Percentiles rank a stretch among this genome's conserved stretches.
These are phyloP conservation scores for Drosophila erecta DNA, from an alignment of 1,140 invertebrate genomes.

Conservation along the genomic window DNA sequence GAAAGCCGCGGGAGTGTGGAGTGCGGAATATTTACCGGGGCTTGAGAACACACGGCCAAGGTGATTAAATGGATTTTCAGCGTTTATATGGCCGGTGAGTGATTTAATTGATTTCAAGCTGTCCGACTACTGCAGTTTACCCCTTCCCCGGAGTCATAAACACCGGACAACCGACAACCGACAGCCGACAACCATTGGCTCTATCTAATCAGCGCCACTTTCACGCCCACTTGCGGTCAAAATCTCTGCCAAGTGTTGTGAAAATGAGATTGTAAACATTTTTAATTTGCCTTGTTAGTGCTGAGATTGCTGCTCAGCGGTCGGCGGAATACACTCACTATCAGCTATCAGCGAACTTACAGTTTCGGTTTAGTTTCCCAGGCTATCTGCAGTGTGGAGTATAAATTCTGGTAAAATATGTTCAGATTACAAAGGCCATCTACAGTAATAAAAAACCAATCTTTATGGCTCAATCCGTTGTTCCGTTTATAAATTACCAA, in stretches of 20 bases:
- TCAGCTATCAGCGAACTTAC: not conserved
- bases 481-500: not conserved
- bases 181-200: slow-evolving; percentile 5
- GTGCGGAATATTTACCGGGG: not conserved
- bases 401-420: not conserved
- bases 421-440: not conserved
- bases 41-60: slow-evolving; percentile 24
- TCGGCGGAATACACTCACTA: slow-evolving; percentile 13
- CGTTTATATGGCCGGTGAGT: slow-evolving; percentile 35
- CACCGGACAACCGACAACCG: not conserved
- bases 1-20: slow-evolving; percentile 11
- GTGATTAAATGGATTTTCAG: slow-evolving; percentile 63
- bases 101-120: slow-evolving; percentile 53
- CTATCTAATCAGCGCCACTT: slow-evolving; percentile 58
- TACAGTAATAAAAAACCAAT: not conserved
- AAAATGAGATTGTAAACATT: slow-evolving; percentile 50
- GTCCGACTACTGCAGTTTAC: slow-evolving; percentile 9
- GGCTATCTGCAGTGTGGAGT: not conserved
- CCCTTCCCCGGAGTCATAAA: not conserved
- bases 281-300: slow-evolving; percentile 44
- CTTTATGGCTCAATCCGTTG: not conserved
- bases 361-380: not conserved
- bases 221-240: slow-evolving; percentile 45
- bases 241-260: slow-evolving; percentile 39
- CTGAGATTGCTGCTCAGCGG: slow-evolving; percentile 1